phyloP scores from a whole-genome alignment of 2,113 vertebrate species.

The Podocnemis expansa region DNA sequence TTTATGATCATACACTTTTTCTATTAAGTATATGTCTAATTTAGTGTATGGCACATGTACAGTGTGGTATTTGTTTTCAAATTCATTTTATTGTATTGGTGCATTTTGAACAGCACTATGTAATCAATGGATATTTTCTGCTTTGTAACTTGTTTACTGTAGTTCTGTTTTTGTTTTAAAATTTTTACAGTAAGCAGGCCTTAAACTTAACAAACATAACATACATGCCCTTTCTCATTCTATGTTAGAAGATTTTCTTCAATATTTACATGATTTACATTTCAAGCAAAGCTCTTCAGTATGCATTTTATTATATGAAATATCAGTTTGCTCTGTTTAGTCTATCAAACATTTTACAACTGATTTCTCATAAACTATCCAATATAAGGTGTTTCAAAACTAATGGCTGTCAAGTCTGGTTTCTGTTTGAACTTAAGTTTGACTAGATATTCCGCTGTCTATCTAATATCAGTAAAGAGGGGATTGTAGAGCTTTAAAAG shows the following conservation, averaged over 20 bases:
- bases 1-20: not conserved
- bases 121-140: slow-evolving; percentile 12
- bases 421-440: not conserved
- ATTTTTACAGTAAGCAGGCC: not conserved
- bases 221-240: not conserved
- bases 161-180: not conserved
- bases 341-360: not conserved
- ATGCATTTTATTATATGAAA: not conserved
- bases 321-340: not conserved
- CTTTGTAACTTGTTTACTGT: not conserved
- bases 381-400: not conserved
- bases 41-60: not conserved
- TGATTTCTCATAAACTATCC: not conserved
- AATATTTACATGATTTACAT: not conserved
- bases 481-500: not conserved
- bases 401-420: not conserved
- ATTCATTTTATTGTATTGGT: not conserved
- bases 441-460: not conserved
- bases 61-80: not conserved
- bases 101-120: not conserved
- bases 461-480: not conserved
- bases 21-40: not conserved
- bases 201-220: not conserved
- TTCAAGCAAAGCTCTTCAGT: not conserved
- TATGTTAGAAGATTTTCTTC: not conserved